Evolutionary conservation across 2,113 vertebrate genomes (phyloP).

Genomic region (Petromus typicus): DNA sequence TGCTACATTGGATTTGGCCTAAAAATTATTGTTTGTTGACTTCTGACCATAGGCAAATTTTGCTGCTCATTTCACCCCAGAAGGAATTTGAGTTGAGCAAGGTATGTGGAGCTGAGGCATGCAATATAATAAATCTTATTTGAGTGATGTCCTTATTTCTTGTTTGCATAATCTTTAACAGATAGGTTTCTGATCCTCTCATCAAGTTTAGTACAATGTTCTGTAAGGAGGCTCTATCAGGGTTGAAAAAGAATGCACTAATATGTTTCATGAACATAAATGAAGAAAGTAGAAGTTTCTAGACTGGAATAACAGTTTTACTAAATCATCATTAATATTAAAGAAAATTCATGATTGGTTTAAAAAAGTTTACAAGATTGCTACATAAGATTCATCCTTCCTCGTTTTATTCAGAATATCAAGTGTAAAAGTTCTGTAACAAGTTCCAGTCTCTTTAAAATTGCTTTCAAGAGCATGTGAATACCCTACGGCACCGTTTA

Average conservation of each 20-base stretch:
- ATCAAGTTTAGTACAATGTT: constrained; percentile 53
- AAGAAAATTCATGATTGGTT: constrained; percentile 64
- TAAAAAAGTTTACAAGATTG: constrained; percentile 68
- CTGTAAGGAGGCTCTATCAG: neutral
- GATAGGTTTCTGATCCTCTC: constrained; percentile 46
- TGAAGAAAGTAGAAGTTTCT: constrained; percentile 62
- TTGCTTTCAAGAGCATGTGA: neutral
- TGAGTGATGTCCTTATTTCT: constrained; percentile 42
- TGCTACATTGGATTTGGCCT: neutral
- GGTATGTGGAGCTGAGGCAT: neutral
- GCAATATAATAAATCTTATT: neutral
- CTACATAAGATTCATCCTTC: constrained; percentile 76
- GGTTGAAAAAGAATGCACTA: neutral
- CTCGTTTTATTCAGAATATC: constrained; percentile 78
- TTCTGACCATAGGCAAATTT: neutral
- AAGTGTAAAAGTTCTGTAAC: constrained; percentile 56
- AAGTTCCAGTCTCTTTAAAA: constrained; percentile 14
- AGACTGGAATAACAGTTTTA: constrained; percentile 42
- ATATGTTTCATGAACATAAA: constrained; percentile 72
- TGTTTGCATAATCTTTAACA: constrained; percentile 47
- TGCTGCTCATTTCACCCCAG: neutral
- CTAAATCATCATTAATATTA: constrained; percentile 60
- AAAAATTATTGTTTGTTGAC: neutral
- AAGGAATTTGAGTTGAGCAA: neutral
- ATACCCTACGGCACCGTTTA: neutral